Conservation (phyloP, 2,888 invertebrate genomes). For the Metallyticus violacea region DNA sequence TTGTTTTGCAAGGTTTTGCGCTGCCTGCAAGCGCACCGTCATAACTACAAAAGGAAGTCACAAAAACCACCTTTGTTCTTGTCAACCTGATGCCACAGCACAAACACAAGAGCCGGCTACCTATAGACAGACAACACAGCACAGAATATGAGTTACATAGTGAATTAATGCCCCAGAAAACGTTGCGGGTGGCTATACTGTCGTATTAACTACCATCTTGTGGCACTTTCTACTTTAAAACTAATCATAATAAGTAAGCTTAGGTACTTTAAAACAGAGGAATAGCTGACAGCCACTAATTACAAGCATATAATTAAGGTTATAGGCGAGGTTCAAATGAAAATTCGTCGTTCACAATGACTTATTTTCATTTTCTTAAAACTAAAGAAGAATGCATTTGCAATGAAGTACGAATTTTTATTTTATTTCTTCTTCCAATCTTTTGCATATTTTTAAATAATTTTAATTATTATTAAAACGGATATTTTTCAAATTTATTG, state of each 20-base stretch:
- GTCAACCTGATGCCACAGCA: background rate
- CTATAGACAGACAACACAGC: background rate
- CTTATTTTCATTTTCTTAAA: no score
- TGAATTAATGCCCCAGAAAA: background rate
- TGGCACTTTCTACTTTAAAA: background rate
- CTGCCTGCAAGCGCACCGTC: background rate
- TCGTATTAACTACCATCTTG: background rate
- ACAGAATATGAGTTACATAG: background rate
- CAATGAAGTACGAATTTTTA: no score
- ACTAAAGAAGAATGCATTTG: no score
- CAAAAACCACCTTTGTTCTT: background rate
- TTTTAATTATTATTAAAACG: no score
- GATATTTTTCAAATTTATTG: no score
- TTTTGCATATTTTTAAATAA: no score
- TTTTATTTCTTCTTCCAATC: no score
- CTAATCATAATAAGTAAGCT: background rate
- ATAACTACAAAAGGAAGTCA: background rate
- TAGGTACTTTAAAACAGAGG: background rate
- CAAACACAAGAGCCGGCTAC: background rate
- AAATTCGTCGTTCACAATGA: background rate
- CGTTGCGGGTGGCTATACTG: background rate
- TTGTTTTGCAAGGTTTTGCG: background rate
- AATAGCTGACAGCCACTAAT: background rate
- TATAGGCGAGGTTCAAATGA: background rate
- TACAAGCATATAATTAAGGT: background rate